Conservation (phyloP, 1,140 invertebrate genomes). For the Cotesia glomerata region DNA sequence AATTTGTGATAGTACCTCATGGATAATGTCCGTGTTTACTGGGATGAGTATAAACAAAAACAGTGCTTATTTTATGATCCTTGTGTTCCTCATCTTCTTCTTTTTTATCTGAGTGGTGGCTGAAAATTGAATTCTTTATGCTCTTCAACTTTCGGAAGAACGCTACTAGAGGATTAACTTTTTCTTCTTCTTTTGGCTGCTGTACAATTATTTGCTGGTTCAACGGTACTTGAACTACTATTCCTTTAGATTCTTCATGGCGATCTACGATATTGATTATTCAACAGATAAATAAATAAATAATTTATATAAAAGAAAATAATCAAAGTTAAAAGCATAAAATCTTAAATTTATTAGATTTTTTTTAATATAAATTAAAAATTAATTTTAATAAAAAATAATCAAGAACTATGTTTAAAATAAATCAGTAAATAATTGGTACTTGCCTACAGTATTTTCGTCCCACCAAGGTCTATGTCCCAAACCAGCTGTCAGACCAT, state of each 20-base stretch:
- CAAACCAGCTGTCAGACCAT: constrained; percentile 3
- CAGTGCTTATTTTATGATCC: constrained; percentile 16
- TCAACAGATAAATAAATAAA: background rate
- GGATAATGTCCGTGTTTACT: background rate
- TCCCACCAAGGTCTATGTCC: constrained; percentile 28
- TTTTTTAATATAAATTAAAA: too few relatives aligned
- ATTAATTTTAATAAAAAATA: too few relatives aligned
- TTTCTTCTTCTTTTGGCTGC: constrained; percentile 39
- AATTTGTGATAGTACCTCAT: background rate
- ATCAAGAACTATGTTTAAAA: too few relatives aligned
- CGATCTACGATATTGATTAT: background rate
- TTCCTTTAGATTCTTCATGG: constrained; percentile 19
- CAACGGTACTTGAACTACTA: constrained; percentile 46
- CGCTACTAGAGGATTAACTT: constrained; percentile 34
- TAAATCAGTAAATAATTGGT: background rate
- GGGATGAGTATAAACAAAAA: constrained; percentile 15
- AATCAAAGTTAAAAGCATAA: background rate
- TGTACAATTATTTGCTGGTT: constrained; percentile 50
- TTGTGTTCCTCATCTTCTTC: constrained; percentile 7
- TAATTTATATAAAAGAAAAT: constrained; percentile 5
- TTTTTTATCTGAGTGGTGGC: background rate
- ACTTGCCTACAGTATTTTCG: constrained; percentile 25
- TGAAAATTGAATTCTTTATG: constrained; percentile 41
- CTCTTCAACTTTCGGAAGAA: constrained; percentile 43
- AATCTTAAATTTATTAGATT: too few relatives aligned